A percentile compares a stretch with the other conserved stretches of the same genome.
Conservation (phyloP, 1,140 invertebrate genomes). For the Caenorhabditis tropicalis region DNA sequence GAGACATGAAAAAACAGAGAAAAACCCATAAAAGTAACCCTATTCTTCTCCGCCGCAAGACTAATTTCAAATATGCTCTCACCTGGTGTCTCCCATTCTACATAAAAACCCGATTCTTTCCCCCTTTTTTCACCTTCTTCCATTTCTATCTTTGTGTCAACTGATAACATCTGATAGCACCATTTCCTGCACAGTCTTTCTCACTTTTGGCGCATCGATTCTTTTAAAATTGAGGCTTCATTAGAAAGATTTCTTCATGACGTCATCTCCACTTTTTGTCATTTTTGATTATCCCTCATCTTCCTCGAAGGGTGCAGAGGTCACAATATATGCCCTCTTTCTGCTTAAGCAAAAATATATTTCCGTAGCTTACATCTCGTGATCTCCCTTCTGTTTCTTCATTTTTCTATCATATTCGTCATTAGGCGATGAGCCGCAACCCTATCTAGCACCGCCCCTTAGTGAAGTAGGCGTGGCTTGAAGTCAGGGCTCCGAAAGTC, state of each 20-base stretch:
- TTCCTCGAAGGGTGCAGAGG: neutral
- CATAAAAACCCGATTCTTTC: neutral
- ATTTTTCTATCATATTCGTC: slow-evolving; percentile 8
- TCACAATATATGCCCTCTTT: neutral
- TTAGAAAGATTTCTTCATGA: neutral
- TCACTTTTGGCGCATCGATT: slow-evolving; percentile 10
- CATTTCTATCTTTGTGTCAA: neutral
- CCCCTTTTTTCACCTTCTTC: neutral
- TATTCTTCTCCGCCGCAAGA: neutral
- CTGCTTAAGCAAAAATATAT: neutral
- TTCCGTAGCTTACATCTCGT: neutral
- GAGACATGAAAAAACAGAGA: neutral
- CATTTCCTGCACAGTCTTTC: slow-evolving; percentile 22
- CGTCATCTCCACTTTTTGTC: neutral
- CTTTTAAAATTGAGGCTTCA: neutral
- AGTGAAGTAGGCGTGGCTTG: slow-evolving; percentile 7
- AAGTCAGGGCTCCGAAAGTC: neutral
- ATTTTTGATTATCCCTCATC: slow-evolving; percentile 27
- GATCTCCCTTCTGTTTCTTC: neutral
- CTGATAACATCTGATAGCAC: slow-evolving; percentile 36
- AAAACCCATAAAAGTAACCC: slow-evolving; percentile 6
- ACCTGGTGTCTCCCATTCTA: neutral
- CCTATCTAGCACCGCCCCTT: neutral
- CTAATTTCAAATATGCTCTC: slow-evolving; percentile 5
- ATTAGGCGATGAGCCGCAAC: neutral